A percentile compares a stretch with the other conserved stretches of the same genome.
Conservation (phyloP, 1,140 invertebrate species). For the Sesamia nonagrioides region DNA sequence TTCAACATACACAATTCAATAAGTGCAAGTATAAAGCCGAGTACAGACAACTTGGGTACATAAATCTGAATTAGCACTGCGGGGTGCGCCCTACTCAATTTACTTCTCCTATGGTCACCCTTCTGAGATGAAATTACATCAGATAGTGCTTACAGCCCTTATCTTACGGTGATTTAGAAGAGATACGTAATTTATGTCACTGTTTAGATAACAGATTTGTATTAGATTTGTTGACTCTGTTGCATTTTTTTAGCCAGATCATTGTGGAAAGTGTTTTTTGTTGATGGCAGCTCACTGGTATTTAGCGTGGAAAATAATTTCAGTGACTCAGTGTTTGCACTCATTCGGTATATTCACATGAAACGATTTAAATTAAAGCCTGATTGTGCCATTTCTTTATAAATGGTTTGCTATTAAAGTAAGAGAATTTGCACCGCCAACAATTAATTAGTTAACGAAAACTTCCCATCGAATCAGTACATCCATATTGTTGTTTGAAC, state of each 20-base stretch:
- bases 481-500: slow-evolving; percentile 8
- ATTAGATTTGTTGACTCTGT: slow-evolving; percentile 20
- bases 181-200: slow-evolving; percentile 50
- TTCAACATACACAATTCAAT: slow-evolving; percentile 33
- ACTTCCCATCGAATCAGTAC: slow-evolving; percentile 18
- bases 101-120: slow-evolving; percentile 67
- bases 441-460: not conserved
- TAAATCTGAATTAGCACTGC: slow-evolving; percentile 57
- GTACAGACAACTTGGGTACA: slow-evolving; percentile 34
- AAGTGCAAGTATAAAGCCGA: slow-evolving; percentile 33
- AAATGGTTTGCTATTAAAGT: not conserved
- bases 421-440: not conserved
- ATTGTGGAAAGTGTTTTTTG: slow-evolving; percentile 9
- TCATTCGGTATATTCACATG: not conserved
- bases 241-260: slow-evolving; percentile 6
- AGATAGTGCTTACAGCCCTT: slow-evolving; percentile 61
- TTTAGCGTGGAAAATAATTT: not conserved
- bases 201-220: slow-evolving; percentile 41
- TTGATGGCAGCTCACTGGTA: not conserved
- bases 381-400: not conserved
- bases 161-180: slow-evolving; percentile 57
- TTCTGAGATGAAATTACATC: slow-evolving; percentile 65
- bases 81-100: slow-evolving; percentile 58
- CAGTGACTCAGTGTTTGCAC: not conserved
- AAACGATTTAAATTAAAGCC: not conserved